Base-by-base conservation (phyloP, 1,140 invertebrate species). In the Anadara kagoshimensis region DNA sequence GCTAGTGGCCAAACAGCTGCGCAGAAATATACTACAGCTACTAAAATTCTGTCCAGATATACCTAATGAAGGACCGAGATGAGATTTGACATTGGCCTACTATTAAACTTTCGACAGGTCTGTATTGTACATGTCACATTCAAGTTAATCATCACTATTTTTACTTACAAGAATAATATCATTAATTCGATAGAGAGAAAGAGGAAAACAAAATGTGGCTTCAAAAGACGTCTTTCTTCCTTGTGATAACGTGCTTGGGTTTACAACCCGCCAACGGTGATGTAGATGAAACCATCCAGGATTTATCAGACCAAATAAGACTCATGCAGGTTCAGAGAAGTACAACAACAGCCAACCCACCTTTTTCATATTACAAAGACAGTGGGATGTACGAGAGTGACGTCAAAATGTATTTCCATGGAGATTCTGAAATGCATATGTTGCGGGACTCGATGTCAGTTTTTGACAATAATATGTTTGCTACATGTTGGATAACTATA, bases 391-490 rank as follows among this genome's bases (percentile, higher is more conserved):
- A 77, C 57, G 65, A 62, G 24, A 80, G 78, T 45, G 71, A 78
- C 43, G 77, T 83, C n/a, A 64, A 75, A 47, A 51, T 78, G n/a
- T 76, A 83, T 71, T 75, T 82, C 45, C 76, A 78, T 57, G 82
- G 82, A 7, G 53, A 61, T 18, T 69, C 72, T 22, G 61, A 70
- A 11, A 22, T 74, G 41, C 63, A 71, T 18, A 64, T 70, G 14
- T 3, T 78, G 7, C 62, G 82, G 0, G 61, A 78, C 10, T 29
- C 65, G 18, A 65, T 78, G 7, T 14, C 61, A n/a, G 68, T 83
- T 24, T 83, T 75, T 71, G 82, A 83, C 69, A 81, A 80, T 63
- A 81, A 83, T 64, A 83, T 81, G 79, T 83, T 83, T 62, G 80
- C 74, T 0, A 82, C 82, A 24, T 69, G 75, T 29, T 83, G 82